Evolutionary conservation across 2,113 vertebrate genomes (phyloP).

Genomic region (Oryzias javanicus): DNA sequence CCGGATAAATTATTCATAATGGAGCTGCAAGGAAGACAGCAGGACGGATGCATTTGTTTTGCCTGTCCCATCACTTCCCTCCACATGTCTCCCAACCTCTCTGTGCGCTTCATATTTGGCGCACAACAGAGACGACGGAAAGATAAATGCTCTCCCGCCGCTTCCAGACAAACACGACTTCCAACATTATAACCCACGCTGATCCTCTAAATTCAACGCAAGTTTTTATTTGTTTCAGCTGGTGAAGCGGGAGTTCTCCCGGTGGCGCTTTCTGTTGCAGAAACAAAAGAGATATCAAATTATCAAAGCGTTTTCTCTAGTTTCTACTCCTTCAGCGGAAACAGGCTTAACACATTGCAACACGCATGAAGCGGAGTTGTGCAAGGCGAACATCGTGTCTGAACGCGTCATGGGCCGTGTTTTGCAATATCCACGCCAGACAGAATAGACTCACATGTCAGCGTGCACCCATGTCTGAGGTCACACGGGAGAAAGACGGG

Average conservation of each 20-base stretch:
- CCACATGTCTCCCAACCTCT: slow-evolving; percentile 45
- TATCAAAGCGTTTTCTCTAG: not conserved
- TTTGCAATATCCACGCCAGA: no score
- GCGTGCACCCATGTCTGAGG: not conserved
- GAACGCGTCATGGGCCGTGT: not conserved
- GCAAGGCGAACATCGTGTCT: slow-evolving; percentile 26
- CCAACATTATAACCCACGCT: slow-evolving; percentile 11
- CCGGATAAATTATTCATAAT: slow-evolving; percentile 68
- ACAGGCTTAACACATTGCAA: slow-evolving; percentile 15
- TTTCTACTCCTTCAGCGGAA: not conserved
- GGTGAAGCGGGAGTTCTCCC: not conserved
- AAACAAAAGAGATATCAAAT: not conserved
- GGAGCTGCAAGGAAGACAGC: slow-evolving; percentile 55
- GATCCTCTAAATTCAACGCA: slow-evolving; percentile 26
- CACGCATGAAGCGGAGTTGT: slow-evolving; percentile 7
- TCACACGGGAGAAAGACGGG: not conserved
- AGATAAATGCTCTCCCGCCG: slow-evolving; percentile 50
- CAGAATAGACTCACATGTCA: no score
- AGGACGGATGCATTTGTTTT: slow-evolving; percentile 67
- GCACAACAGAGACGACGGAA: slow-evolving; percentile 43
- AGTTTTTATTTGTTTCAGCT: slow-evolving; percentile 14
- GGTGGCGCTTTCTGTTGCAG: not conserved
- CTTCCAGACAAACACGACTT: slow-evolving; percentile 46
- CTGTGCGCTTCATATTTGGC: slow-evolving; percentile 40
- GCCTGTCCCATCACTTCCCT: slow-evolving; percentile 53